These are phyloP conservation scores for Perccottus glenii DNA, from an alignment of 2,113 vertebrate genomes.

Conservation along the genomic window DNA sequence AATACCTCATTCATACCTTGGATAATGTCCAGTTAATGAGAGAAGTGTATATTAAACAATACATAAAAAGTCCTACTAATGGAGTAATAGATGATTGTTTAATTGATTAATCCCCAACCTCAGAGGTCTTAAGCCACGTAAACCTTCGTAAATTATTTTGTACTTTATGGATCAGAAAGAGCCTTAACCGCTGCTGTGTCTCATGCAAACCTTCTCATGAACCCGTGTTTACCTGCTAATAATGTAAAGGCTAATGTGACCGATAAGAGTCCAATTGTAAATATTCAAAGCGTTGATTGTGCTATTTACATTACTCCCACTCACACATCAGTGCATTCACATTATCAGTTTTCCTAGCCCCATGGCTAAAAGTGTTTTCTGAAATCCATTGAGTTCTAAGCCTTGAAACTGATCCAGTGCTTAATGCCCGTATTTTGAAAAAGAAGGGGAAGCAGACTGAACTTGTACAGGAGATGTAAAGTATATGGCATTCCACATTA, in stretches of 20 bases:
- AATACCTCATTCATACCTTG: neutral
- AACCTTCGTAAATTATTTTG: constrained; percentile 57
- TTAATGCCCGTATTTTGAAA: constrained; percentile 12
- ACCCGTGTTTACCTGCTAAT: constrained; percentile 9
- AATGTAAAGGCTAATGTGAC: neutral
- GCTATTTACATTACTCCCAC: constrained; percentile 16
- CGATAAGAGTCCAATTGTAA: constrained; percentile 7
- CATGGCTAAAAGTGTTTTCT: constrained; percentile 3
- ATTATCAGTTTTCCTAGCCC: constrained; percentile 11
- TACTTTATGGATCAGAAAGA: constrained; percentile 49
- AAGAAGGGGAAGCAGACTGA: constrained; percentile 25
- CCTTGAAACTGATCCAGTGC: constrained; percentile 27
- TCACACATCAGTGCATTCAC: constrained; percentile 5
- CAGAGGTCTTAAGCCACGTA: constrained; percentile 33
- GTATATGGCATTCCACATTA: constrained; percentile 26
- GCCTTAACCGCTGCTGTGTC: constrained; percentile 3
- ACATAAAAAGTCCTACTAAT: constrained; percentile 59
- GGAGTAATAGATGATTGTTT: constrained; percentile 72
- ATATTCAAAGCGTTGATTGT: neutral
- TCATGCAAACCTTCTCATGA: constrained; percentile 15
- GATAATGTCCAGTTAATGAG: constrained; percentile 54
- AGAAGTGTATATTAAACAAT: constrained; percentile 80
- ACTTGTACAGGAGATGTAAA: constrained; percentile 15
- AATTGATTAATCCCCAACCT: constrained; percentile 70
- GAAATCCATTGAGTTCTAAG: constrained; percentile 17